Base-by-base conservation (phyloP, 2,797 vertebrate species). In the Rhinatrema bivittatum region DNA sequence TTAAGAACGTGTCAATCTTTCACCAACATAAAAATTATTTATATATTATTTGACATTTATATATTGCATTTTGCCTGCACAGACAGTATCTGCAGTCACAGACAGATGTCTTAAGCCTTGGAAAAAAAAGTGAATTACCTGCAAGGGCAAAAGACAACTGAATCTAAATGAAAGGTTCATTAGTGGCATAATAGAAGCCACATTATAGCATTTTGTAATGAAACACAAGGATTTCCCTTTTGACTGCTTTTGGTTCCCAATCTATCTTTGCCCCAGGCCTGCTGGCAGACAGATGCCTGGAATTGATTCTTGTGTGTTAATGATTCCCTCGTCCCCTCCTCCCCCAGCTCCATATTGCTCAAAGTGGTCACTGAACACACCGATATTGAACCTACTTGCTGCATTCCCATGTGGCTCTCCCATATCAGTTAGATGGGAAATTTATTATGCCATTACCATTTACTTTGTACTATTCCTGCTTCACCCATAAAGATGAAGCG, bases 131-230 rank as follows among this genome's bases (percentile, higher is more conserved):
- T 53, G 46, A 74, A 55, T 46, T 52, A 53, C 31, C 41, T 46
- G 28, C 50, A 68, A 55, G 32, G 40, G 28, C 64, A 68, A 76
- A 72, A 50, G 34, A 53, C 1, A 26, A 10, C 9, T 49, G 51
- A 66, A 71, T 52, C 43, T 65, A 62, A 73, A 57, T 61, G 52
- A 67, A 68, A 72, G 59, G 36, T 60, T 76, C 69, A 56, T 76
- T 72, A 65, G 45, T 60, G 58, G 56, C 49, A 26, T 54, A 67
- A 74, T 7, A 63, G 55, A 35, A 57, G 16, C 46, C 30, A 50
- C 15, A 25, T 9, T 38, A 50, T 60, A 45, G 29, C 54, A 60
- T 31, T 49, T 45, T 32, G 44, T 50, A 61, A 39, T 37, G 47
- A 57, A 54, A 68, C 51, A 50, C 6, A 35, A n/a, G 40, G 56